Conservation (phyloP, 2,113 vertebrate species). For the Pogona vitticeps region DNA sequence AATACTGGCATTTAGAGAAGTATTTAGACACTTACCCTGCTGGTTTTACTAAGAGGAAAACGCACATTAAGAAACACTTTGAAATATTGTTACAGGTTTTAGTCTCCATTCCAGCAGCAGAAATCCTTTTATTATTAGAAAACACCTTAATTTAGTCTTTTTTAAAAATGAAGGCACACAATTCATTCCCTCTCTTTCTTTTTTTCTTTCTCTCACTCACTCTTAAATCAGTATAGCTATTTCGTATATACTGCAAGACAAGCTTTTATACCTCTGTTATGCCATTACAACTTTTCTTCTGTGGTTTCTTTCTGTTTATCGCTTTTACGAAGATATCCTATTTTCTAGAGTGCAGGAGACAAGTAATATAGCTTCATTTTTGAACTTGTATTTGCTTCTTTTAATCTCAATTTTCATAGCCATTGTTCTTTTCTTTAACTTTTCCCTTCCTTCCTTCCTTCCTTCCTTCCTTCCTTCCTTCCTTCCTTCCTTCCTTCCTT, state of each 20-base stretch:
- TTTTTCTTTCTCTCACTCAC: not conserved
- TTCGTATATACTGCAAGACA: not conserved
- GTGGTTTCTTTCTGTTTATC: not conserved
- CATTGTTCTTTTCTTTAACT: not conserved
- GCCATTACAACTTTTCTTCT: not conserved
- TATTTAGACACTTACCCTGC: conserved; percentile 78
- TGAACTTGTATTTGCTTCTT: not conserved
- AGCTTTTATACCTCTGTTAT: not conserved
- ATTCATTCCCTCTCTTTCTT: not conserved
- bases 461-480: not conserved
- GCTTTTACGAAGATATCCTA: not conserved
- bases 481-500: not conserved
- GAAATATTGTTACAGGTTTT: conserved; percentile 71
- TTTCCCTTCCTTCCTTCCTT: not conserved
- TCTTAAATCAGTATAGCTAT: not conserved
- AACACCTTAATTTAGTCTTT: conserved; percentile 46
- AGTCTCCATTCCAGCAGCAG: conserved; percentile 56
- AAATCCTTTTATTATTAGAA: conserved; percentile 60
- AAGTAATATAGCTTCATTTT: not conserved
- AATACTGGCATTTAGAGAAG: conserved; percentile 72
- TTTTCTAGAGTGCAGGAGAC: not conserved
- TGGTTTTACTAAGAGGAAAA: conserved; percentile 76
- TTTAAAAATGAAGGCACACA: conserved; percentile 23
- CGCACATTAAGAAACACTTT: conserved; percentile 70
- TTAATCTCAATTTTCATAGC: not conserved